Conservation (phyloP, 2,113 vertebrate species). For the Castor canadensis region DNA sequence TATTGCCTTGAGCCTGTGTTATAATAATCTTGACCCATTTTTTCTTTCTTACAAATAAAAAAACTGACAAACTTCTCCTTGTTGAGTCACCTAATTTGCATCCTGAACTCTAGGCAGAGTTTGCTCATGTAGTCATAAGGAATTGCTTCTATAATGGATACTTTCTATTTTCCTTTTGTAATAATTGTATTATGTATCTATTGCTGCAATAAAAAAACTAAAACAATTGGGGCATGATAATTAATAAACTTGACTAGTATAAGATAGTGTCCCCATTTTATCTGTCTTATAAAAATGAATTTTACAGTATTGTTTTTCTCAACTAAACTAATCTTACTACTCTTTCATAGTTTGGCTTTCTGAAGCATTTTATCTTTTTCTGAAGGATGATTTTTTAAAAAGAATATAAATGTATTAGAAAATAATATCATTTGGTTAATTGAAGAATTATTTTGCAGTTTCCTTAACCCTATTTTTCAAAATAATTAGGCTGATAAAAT, state of each 20-base stretch:
- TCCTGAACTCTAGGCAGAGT: background rate
- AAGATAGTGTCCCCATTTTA: background rate
- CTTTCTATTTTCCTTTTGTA: background rate
- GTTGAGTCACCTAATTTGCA: background rate
- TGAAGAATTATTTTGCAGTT: background rate
- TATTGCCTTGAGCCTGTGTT: background rate
- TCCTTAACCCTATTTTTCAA: background rate
- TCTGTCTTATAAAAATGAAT: background rate
- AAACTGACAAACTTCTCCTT: background rate
- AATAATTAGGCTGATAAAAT: background rate
- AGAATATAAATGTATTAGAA: background rate
- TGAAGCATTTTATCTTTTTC: background rate
- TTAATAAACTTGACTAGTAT: background rate
- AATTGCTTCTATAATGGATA: background rate
- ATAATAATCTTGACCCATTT: background rate
- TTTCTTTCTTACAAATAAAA: background rate
- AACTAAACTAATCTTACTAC: background rate
- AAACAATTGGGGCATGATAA: background rate
- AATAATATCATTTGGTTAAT: background rate
- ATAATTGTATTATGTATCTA: background rate
- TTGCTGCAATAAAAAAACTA: background rate
- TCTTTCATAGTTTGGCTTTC: background rate
- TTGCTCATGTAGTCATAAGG: background rate
- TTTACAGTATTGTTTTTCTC: background rate
- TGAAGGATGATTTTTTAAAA: conserved; percentile 10